Evolutionary conservation across 2,797 vertebrate species (phyloP).

Genomic region (Ceryle rudis): DNA sequence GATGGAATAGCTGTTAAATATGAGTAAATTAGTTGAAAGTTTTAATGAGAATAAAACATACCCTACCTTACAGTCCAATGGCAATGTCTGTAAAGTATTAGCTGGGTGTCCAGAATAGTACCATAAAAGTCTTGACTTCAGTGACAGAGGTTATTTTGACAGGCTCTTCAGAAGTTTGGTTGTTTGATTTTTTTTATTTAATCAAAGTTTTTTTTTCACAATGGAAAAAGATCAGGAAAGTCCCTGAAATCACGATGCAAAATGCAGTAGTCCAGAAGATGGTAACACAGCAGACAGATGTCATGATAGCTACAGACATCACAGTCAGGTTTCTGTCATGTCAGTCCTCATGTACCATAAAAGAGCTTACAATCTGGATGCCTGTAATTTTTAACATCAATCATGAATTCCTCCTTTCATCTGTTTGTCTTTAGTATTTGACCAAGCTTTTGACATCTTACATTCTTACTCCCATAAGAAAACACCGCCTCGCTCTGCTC

Average conservation of each 20-base stretch:
- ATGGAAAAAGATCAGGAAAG: not conserved
- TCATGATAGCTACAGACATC: no score
- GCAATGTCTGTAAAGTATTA: not conserved
- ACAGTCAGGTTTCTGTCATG: no score
- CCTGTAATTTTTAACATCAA: not conserved
- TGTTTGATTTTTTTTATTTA: not conserved
- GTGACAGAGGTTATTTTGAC: not conserved
- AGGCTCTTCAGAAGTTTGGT: not conserved
- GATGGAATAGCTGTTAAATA: not conserved
- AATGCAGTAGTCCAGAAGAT: not conserved
- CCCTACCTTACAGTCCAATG: not conserved
- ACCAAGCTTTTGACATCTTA: not conserved
- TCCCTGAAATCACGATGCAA: not conserved
- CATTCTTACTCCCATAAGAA: not conserved
- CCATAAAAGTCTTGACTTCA: not conserved
- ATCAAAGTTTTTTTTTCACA: not conserved
- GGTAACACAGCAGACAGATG: not conserved
- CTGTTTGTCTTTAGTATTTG: not conserved
- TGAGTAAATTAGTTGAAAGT: not conserved
- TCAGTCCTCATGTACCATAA: no score
- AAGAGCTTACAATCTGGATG: no score
- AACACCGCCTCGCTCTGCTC: not conserved
- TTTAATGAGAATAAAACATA: not conserved
- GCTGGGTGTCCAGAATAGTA: not conserved
- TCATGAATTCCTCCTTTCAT: not conserved